Percentiles rank a stretch among this genome's conserved stretches.
These are phyloP conservation scores for Anagrus nilaparvatae DNA, from an alignment of 1,140 invertebrate species.

Conservation along the genomic window DNA sequence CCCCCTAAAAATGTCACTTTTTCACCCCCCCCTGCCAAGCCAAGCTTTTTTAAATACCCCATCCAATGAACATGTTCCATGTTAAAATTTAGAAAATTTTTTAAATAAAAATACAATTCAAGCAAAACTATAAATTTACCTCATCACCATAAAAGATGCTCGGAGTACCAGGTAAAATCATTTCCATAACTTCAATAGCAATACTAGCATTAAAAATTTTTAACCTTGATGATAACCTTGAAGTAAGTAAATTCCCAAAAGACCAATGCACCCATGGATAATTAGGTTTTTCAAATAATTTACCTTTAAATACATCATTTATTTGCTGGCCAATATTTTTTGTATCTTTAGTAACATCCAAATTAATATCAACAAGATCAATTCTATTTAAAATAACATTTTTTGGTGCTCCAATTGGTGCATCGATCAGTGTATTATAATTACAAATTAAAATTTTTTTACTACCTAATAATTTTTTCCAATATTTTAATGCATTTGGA, in stretches of 20 bases:
- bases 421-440: conserved; percentile 44
- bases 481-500: conserved; percentile 44
- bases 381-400: conserved; percentile 50
- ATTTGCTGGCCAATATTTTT: conserved; percentile 47
- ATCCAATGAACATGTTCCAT: no score
- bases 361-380: conserved; percentile 59
- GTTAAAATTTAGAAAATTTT: conserved; percentile 3
- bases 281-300: conserved; percentile 48
- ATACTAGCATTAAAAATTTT: conserved; percentile 47
- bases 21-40: no score
- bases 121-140: conserved; percentile 39
- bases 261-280: conserved; percentile 72
- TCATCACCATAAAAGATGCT: conserved; percentile 77
- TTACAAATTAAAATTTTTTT: conserved; percentile 57
- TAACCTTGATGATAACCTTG: conserved; percentile 45
- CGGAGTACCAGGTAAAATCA: conserved; percentile 69
- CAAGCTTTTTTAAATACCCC: no score
- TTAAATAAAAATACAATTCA: not conserved
- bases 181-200: conserved; percentile 54
- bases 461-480: conserved; percentile 53
- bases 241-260: conserved; percentile 50
- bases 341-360: conserved; percentile 50
- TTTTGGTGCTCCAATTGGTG: conserved; percentile 29
- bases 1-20: no score
- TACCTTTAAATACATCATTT: conserved; percentile 43